phyloP scores from a whole-genome alignment of 2,888 invertebrate genomes.

The Ganaspis brasiliensis region DNA sequence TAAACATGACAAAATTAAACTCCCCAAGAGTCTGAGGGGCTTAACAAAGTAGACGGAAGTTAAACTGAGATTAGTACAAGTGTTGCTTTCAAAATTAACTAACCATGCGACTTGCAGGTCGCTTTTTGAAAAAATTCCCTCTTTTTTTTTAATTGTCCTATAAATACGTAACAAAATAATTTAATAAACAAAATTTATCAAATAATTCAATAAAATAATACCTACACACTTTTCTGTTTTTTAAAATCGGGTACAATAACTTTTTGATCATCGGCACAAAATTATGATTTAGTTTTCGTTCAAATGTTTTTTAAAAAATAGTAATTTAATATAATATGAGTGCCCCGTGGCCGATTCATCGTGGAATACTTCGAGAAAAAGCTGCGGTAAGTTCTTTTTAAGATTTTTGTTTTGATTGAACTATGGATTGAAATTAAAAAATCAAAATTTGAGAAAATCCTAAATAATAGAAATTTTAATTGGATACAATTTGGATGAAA shows the following conservation, averaged over 20 bases:
- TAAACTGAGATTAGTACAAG: conserved; percentile 60
- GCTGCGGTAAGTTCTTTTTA: conserved; percentile 59
- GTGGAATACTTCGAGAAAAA: conserved; percentile 82
- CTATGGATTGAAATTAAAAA: not conserved
- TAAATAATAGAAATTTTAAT: not conserved
- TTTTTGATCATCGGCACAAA: too few species aligned
- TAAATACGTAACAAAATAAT: too few species aligned
- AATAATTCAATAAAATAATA: too few species aligned
- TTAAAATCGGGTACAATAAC: too few species aligned
- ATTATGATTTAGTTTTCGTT: too few species aligned
- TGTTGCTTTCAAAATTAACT: conserved; percentile 44
- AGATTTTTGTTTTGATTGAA: not conserved
- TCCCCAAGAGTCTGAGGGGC: conserved; percentile 56
- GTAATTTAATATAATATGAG: conserved; percentile 75
- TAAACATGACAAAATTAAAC: conserved; percentile 67
- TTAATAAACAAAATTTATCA: too few species aligned
- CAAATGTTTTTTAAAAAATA: not conserved
- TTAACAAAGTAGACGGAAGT: conserved; percentile 55
- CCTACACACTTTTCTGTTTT: too few species aligned
- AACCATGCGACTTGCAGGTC: conserved; percentile 10
- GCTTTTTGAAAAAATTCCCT: not conserved
- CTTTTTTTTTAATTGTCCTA: not conserved
- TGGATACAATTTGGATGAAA: too few species aligned
- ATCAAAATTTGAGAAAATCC: not conserved
- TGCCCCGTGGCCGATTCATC: conserved; percentile 89